Base-by-base conservation (phyloP, 2,797 vertebrate genomes). In the Ctenochaetus hawaiiensis region DNA sequence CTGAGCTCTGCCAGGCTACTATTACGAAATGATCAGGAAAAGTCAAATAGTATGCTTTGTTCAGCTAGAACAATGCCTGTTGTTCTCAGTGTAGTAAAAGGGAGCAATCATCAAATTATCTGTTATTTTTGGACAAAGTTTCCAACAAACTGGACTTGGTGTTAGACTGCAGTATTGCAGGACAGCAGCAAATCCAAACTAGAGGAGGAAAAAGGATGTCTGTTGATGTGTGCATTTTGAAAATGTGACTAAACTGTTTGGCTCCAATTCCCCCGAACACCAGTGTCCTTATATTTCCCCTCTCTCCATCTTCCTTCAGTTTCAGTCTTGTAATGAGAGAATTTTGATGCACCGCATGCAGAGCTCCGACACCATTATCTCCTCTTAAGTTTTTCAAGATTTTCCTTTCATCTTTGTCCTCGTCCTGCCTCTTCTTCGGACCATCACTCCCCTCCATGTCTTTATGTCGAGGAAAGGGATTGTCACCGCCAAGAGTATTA, bases 241-340 rank as follows among this genome's bases (percentile, higher is more conserved):
- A 72, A 80, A 75, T 82, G 51, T 51, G 20, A 68, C 57, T 43
- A 39, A 51, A 59, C 57, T 44, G 37, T 72, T 64, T 34, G 13
- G 60, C 49, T 69, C 20, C 20, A 43, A 8, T 22, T 52, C 59
- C 4, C 63, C 34, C 57, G 13, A 4, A 72, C 65, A 80, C 60
- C 52, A 41, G 14, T 37, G 34, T 39, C 67, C 72, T 83, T 61
- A 75, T 76, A 59, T 34, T 48, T 20, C 23, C 30, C 12, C n/a
- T 53, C 17, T 9, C n/a, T 47, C 17, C 10, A 6, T 68, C 78
- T 48, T 54, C n/a, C 52, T 41, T 54, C 26, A 22, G 22, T 53
- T 26, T 48, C 71, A 41, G 16, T 58, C 54, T 57, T 70, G 43
- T 75, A 79, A 73, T 22, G 67, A 76, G 43, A 43, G 49, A 59